A percentile compares a stretch with the other conserved stretches of the same genome.
These are phyloP conservation scores for Illadopsis cleaveri DNA, from an alignment of 2,113 vertebrate genomes.

Conservation along the genomic window DNA sequence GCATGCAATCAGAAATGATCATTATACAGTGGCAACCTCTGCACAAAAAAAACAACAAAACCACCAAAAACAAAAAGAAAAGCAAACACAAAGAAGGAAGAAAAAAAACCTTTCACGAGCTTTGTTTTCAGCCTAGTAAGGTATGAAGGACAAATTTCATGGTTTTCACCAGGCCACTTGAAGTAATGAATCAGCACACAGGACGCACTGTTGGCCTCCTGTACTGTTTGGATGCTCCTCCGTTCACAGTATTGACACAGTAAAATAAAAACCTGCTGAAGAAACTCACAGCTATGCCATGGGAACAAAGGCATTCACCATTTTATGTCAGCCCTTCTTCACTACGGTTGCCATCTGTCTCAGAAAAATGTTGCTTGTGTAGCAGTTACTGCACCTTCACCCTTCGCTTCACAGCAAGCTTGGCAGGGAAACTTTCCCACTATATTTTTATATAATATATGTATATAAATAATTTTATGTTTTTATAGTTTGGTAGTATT, in stretches of 20 bases:
- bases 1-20: conserved; percentile 63
- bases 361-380: conserved; percentile 42
- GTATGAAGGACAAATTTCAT: conserved; percentile 23
- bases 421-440: conserved; percentile 69
- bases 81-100: background rate
- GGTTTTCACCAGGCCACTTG: conserved; percentile 40
- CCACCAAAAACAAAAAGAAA: background rate
- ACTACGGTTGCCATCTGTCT: conserved; percentile 43
- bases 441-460: conserved; percentile 71
- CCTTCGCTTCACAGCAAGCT: conserved; percentile 69
- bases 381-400: conserved; percentile 67
- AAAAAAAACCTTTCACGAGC: conserved; percentile 59
- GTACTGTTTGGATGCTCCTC: conserved; percentile 22
- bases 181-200: conserved; percentile 43
- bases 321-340: conserved; percentile 12
- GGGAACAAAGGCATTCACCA: background rate
- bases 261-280: conserved; percentile 34
- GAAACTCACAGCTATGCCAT: conserved; percentile 19
- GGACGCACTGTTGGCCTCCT: background rate
- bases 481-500: conserved; percentile 74
- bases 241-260: conserved; percentile 74
- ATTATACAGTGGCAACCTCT: conserved; percentile 60
- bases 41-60: background rate
- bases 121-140: conserved; percentile 44
- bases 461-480: conserved; percentile 73